These are phyloP conservation scores for Rhopilema esculentum DNA, from an alignment of 30 jellyfish, hydroid and myxozoan genomes.

Conservation along the genomic window DNA sequence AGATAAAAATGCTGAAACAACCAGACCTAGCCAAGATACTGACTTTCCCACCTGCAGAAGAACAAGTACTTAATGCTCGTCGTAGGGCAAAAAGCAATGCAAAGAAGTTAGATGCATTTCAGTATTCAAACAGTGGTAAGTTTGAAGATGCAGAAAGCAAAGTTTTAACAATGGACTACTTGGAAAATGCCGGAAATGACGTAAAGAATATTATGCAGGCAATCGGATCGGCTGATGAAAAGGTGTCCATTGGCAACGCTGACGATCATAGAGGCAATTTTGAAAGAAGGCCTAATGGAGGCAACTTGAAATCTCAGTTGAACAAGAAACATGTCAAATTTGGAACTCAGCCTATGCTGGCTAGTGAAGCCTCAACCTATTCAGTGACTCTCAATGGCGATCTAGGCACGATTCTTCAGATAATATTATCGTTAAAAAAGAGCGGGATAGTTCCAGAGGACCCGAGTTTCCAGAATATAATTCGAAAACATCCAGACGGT, in stretches of 20 bases:
- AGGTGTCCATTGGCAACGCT: background rate
- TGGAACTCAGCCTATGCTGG: background rate
- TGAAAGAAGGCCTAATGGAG: background rate
- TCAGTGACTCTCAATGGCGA: slow-evolving; percentile 35
- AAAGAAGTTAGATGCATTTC: background rate
- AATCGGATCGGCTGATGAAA: background rate
- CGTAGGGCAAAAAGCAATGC: slow-evolving; percentile 25
- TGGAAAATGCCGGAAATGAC: slow-evolving; percentile 13
- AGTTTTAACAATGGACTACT: background rate
- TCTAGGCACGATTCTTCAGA: slow-evolving; percentile 5
- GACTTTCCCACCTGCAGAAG: slow-evolving; percentile 31
- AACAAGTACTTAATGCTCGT: slow-evolving; percentile 34
- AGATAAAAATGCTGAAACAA: background rate
- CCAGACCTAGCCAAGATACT: slow-evolving; percentile 8
- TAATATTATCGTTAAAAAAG: background rate
- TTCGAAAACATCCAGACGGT: background rate
- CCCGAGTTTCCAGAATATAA: slow-evolving; percentile 1
- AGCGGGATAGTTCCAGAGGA: slow-evolving; percentile 4
- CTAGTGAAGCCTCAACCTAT: background rate
- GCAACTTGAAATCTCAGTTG: background rate
- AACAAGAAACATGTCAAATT: background rate
- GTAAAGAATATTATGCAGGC: slow-evolving; percentile 21
- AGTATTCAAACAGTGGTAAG: background rate
- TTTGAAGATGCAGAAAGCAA: background rate
- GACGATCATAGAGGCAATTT: background rate